Percentiles rank a stretch among this genome's conserved stretches.
These are phyloP conservation scores for Aplochiton taeniatus DNA, from an alignment of 2,797 vertebrate genomes.

Conservation along the genomic window DNA sequence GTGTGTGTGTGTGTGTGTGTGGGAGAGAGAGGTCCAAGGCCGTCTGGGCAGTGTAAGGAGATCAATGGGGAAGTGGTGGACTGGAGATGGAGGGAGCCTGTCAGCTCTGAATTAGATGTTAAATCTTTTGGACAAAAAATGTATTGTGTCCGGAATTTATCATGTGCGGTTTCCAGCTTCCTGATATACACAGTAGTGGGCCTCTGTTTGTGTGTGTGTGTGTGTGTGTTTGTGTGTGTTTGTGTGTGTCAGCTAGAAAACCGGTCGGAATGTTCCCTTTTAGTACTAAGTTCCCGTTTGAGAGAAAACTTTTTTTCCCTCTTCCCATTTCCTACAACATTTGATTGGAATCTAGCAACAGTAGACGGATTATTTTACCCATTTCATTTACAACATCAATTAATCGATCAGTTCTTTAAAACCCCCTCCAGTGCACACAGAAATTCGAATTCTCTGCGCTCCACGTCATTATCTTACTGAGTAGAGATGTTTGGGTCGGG, in stretches of 20 bases:
- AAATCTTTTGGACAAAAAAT: constrained; percentile 94
- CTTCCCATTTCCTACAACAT: constrained; percentile 3
- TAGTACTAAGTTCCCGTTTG: constrained; percentile 84
- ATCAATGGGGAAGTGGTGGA: constrained; percentile 83
- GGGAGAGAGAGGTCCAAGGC: constrained; percentile 82
- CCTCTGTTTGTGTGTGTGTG: constrained; percentile 25
- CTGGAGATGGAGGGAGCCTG: constrained; percentile 86
- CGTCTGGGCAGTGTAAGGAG: constrained; percentile 69
- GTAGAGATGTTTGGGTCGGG: background rate
- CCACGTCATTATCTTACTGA: background rate
- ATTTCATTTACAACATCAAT: no score
- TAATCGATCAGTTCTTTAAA: no score
- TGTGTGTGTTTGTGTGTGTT: constrained; percentile 23
- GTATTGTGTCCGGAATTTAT: constrained; percentile 93
- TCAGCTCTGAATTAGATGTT: constrained; percentile 97
- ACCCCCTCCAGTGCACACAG: background rate
- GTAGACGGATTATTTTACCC: background rate
- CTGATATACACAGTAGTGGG: constrained; percentile 83
- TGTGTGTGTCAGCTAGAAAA: constrained; percentile 37
- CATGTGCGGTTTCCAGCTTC: constrained; percentile 87
- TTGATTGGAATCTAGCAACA: no score
- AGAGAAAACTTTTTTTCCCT: constrained; percentile 61
- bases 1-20: constrained; percentile 13
- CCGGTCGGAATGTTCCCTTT: constrained; percentile 85
- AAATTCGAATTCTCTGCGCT: background rate